These are phyloP conservation scores for Coregonus clupeaformis DNA, from an alignment of 2,113 vertebrate species.

Conservation along the genomic window DNA sequence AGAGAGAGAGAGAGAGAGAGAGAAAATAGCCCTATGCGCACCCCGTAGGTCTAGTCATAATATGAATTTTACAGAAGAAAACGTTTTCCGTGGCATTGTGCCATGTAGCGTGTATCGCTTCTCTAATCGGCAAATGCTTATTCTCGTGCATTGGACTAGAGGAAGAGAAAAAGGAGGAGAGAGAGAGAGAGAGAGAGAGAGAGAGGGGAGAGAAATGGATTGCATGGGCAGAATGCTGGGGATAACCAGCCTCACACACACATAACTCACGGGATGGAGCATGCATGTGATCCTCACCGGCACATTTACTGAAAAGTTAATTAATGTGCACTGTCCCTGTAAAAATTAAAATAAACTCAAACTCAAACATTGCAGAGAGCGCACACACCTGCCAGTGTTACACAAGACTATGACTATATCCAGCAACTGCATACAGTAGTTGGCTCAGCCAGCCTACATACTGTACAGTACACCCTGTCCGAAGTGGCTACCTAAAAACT, in stretches of 20 bases:
- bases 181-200: conserved; percentile 1
- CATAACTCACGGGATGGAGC: not conserved
- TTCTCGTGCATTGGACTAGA: conserved; percentile 26
- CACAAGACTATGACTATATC: not conserved
- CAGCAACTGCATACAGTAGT: not conserved
- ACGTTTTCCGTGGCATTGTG: conserved; percentile 47
- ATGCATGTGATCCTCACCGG: too few relatives aligned
- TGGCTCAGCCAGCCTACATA: conserved; percentile 14
- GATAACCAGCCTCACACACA: not conserved
- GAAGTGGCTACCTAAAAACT: not conserved
- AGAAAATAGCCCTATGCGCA: conserved; percentile 44
- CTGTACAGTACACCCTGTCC: conserved; percentile 9
- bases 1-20: not conserved
- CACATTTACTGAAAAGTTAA: not conserved
- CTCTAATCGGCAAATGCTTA: conserved; percentile 48
- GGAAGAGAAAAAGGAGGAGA: conserved; percentile 31
- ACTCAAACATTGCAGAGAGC: too few relatives aligned
- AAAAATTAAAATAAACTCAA: too few relatives aligned
- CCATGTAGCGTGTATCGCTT: conserved; percentile 49
- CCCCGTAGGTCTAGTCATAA: conserved; percentile 61
- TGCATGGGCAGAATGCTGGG: not conserved
- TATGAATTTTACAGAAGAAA: conserved; percentile 61
- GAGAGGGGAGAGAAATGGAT: not conserved
- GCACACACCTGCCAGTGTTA: not conserved
- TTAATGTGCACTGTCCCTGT: too few relatives aligned